Evolutionary conservation across 1,140 invertebrate species (phyloP), one percentile per base, ranked within the genome.

Genomic region (Drosophila arawakana): DNA sequence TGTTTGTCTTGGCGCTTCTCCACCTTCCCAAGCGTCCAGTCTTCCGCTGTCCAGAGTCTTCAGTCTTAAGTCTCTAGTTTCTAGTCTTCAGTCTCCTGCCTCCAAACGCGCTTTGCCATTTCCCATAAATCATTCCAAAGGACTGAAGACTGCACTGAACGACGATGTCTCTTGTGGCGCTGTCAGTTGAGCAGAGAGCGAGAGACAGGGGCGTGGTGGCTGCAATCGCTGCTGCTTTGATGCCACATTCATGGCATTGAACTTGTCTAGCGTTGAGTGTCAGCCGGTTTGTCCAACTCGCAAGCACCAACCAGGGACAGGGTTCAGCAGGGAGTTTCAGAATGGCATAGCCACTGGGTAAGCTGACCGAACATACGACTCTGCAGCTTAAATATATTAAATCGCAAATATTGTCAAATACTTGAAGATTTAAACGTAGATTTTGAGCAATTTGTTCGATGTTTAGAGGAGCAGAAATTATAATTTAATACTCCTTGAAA

Each of bases 1-100:
- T 89, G 84, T 89, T 89, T 89, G 84, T 83, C 83, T 80, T 80
- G 84, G 83, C 84, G 84, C 80, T 88, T 80, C 77, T 88, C 84
- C 77, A 81, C 76, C 80, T 83, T 66, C 75, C 54, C 25, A 30
- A 44, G 44, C 72, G 73, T 62, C 78, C 25, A 30, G 25, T 6
- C 25, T 30, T 4, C 25, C 6, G 25, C 25, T 30, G 25, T 30
- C 25, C 25, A 30, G 25, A 49, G 69, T 8, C 50, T 54, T 5
- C 30, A 61, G 30, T 25, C 30, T 25, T n/a, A 8, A 41, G 30
- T 46, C 41, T 57, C 8, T 11, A 49, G 35, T 39, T 30, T 30
- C 25, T 30, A 37, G 46, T 43, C 69, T 43, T 50, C 49, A 21
- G 43, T 35, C 11, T 13, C 44, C 37, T 41, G 37, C 52, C 18